A percentile compares a stretch with the other conserved stretches of the same genome.
Evolutionary conservation across 2,888 invertebrate genomes (phyloP).

Genomic region (Eupithecia dodoneata): DNA sequence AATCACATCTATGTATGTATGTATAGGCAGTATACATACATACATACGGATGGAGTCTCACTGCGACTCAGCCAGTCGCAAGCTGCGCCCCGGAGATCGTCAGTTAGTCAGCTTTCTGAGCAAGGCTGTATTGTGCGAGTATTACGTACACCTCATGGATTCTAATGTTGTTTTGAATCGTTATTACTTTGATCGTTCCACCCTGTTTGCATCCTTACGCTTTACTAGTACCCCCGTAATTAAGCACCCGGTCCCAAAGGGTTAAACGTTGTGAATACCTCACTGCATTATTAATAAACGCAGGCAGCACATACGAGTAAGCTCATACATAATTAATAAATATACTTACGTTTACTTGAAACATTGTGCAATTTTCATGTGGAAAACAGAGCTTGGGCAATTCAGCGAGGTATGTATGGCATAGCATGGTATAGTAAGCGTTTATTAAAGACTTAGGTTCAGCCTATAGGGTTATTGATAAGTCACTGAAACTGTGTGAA

Average conservation of each 20-base stretch:
- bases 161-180: conserved; percentile 42
- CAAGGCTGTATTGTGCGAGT: conserved; percentile 15
- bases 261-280: conserved; percentile 55
- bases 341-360: conserved; percentile 20
- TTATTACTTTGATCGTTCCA: conserved; percentile 51
- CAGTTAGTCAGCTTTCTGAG: background rate
- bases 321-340: conserved; percentile 27
- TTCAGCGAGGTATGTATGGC: background rate
- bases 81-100: background rate
- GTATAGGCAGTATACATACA: no score
- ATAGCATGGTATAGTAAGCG: background rate
- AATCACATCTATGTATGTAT: no score
- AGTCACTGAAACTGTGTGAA: no score
- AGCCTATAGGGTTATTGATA: no score
- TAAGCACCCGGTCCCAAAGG: conserved; percentile 56
- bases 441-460: background rate
- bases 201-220: conserved; percentile 55
- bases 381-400: background rate
- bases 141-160: conserved; percentile 43
- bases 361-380: conserved; percentile 8
- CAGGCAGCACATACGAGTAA: conserved; percentile 23
- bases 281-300: conserved; percentile 62
- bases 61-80: background rate
- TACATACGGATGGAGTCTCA: no score
- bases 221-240: conserved; percentile 53